Conservation (phyloP, 2,113 vertebrate genomes). For the Plestiodon gilberti region DNA sequence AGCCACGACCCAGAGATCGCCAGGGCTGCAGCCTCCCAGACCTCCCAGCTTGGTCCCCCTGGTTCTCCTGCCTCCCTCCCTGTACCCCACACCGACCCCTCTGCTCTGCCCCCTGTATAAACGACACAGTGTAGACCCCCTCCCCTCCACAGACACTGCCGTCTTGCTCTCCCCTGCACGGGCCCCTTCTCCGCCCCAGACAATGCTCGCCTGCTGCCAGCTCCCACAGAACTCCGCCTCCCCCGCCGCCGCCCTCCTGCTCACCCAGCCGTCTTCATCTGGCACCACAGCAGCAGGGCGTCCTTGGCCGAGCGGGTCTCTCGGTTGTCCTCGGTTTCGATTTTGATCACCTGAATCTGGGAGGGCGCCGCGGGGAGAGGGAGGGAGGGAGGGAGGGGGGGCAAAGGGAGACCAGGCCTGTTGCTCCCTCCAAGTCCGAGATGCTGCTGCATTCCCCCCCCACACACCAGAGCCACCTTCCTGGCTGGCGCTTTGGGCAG, state of each 20-base stretch:
- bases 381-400: not conserved
- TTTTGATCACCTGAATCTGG: constrained; percentile 96
- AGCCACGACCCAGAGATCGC: no score
- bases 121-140: not conserved
- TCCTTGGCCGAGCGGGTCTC: constrained; percentile 96
- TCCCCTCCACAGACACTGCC: not conserved
- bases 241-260: fast-evolving
- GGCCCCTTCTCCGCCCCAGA: no score
- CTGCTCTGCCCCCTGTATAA: no score
- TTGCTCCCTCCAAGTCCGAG: not conserved
- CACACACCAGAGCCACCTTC: not conserved
- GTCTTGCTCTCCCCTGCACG: not conserved
- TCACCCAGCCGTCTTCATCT: constrained; percentile 95
- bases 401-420: not conserved
- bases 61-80: no score
- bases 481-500: not conserved
- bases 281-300: constrained; percentile 94
- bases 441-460: not conserved
- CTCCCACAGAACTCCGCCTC: not conserved
- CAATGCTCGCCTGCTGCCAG: no score
- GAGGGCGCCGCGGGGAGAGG: not conserved
- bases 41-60: no score
- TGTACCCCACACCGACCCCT: no score
- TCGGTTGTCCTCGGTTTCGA: constrained; percentile 93
- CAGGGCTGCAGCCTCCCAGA: no score